Evolutionary conservation across 2,113 vertebrate genomes (phyloP).

Genomic region (Macroglossus sobrinus): DNA sequence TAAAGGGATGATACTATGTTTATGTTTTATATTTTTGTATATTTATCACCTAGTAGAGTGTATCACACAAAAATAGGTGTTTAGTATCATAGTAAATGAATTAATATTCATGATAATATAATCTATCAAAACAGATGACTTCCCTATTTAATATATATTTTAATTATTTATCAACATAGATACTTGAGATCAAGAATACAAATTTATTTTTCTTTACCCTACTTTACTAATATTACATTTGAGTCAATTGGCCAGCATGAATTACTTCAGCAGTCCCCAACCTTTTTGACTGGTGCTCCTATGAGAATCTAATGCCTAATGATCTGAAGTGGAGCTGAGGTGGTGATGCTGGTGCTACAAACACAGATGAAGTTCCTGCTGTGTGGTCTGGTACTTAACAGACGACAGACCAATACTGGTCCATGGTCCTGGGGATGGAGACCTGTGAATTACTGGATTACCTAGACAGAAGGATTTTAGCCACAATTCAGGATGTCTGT

Average conservation of each 20-base stretch:
- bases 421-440: too few relatives aligned
- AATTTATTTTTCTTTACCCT: background rate
- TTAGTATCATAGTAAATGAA: background rate
- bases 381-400: too few relatives aligned
- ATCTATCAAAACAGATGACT: background rate
- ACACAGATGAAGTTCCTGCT: too few relatives aligned
- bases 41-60: background rate
- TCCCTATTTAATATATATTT: background rate
- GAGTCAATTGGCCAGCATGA: background rate
- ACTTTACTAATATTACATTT: background rate
- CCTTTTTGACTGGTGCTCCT: too few relatives aligned
- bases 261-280: background rate
- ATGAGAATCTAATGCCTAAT: too few relatives aligned
- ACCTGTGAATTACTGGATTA: background rate
- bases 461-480: background rate
- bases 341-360: too few relatives aligned
- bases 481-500: background rate
- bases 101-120: background rate
- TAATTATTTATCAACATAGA: background rate
- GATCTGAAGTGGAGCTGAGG: too few relatives aligned
- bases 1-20: background rate
- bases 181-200: background rate
- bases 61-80: background rate
- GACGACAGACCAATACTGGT: too few relatives aligned
- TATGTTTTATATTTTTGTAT: background rate